phyloP scores from a whole-genome alignment of 2,113 vertebrate genomes.

The Platysternon megacephalum region DNA sequence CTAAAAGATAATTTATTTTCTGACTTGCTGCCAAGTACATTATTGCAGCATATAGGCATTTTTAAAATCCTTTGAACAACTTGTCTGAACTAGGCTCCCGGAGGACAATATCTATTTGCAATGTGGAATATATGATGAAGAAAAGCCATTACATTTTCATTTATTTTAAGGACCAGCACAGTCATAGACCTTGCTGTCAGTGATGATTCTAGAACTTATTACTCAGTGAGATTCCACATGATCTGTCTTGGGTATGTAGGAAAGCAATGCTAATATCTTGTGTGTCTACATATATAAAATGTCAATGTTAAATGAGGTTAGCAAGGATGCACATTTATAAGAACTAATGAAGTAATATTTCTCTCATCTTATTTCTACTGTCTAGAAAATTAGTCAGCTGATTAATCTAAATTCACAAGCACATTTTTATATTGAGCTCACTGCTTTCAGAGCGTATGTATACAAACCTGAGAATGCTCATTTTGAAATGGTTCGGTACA shows the following conservation, averaged over 20 bases:
- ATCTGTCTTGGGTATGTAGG: background rate
- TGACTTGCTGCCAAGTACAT: background rate
- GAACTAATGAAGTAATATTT: background rate
- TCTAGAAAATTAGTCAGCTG: background rate
- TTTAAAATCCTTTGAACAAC: background rate
- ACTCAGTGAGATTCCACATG: conserved; percentile 17
- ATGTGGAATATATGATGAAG: conserved; percentile 27
- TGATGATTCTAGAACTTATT: conserved; percentile 45
- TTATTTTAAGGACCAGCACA: conserved; percentile 20
- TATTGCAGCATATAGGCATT: background rate
- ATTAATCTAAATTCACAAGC: background rate
- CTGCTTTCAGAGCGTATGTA: background rate
- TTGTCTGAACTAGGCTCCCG: background rate
- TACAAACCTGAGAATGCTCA: fast-evolving
- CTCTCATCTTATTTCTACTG: background rate
- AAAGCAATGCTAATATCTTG: background rate
- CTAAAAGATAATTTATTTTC: background rate
- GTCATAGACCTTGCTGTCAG: conserved; percentile 51
- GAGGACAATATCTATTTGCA: background rate
- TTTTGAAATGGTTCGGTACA: background rate
- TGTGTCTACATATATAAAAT: background rate
- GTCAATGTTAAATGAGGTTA: background rate
- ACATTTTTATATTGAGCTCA: background rate
- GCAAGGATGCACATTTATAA: background rate
- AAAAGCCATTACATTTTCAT: conserved; percentile 44